Evolutionary conservation across 2,797 vertebrate genomes (phyloP).

Genomic region (Lycodopsis pacificus): DNA sequence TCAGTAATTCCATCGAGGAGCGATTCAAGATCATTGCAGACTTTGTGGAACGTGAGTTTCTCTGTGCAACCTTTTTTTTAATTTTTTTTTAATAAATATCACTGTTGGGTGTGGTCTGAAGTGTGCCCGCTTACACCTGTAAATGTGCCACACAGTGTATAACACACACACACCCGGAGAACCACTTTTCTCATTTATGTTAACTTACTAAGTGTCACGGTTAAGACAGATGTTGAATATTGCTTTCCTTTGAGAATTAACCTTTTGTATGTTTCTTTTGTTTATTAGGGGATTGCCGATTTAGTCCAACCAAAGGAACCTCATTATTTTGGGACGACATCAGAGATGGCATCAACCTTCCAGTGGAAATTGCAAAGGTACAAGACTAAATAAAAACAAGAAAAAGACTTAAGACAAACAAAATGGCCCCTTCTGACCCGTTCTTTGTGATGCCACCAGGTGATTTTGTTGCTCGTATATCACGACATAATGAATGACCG

Average conservation of each 20-base stretch:
- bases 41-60: slow-evolving; percentile 88
- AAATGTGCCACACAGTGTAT: neutral
- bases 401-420: neutral
- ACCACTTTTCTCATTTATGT: neutral
- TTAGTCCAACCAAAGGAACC: slow-evolving; percentile 73
- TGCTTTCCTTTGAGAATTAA: neutral
- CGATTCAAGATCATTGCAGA: slow-evolving; percentile 80
- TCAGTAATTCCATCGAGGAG: slow-evolving; percentile 75
- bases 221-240: neutral
- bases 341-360: slow-evolving; percentile 78
- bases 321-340: slow-evolving; percentile 84
- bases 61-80: neutral
- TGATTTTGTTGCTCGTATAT: slow-evolving; percentile 89
- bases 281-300: slow-evolving; percentile 81
- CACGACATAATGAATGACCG: slow-evolving; percentile 88
- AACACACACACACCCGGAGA: neutral
- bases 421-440: neutral
- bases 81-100: neutral
- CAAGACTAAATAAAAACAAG: neutral
- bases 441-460: slow-evolving; percentile 74
- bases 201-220: neutral
- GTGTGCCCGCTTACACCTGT: neutral
- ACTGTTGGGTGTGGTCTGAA: slow-evolving; percentile 9
- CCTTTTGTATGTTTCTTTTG: slow-evolving; percentile 11
- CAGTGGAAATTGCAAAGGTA: slow-evolving; percentile 94